Percentiles rank a stretch among this genome's conserved stretches.
Conservation (phyloP, 2,113 vertebrate species). For the Seriola dumerili region DNA sequence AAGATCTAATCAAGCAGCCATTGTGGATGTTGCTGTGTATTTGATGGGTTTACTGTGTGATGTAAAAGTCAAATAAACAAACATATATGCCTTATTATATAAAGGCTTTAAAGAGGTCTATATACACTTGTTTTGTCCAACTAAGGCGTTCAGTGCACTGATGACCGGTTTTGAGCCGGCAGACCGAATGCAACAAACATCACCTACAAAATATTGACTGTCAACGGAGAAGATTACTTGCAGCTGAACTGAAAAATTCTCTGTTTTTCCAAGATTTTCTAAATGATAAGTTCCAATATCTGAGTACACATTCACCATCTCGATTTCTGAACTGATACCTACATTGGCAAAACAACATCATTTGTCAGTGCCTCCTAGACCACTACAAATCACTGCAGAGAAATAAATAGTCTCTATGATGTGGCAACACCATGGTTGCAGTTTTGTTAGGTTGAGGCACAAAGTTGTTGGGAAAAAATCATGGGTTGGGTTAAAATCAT, state of each 20-base stretch:
- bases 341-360: no score
- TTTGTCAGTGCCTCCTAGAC: neutral
- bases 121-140: neutral
- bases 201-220: no score
- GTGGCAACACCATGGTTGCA: neutral
- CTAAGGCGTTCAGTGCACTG: neutral
- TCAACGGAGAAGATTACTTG: neutral
- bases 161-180: conserved; percentile 4
- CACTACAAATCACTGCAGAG: neutral
- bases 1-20: conserved; percentile 25
- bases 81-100: neutral
- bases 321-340: neutral
- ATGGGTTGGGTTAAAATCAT: neutral
- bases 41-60: neutral
- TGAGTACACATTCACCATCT: neutral
- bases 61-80: neutral
- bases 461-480: neutral
- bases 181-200: neutral
- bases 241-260: neutral
- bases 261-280: neutral
- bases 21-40: neutral
- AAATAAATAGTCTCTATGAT: neutral
- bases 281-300: neutral
- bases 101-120: neutral
- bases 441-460: neutral